Base-by-base conservation (phyloP, 2,797 vertebrate species). In the Poecilia gillii region DNA sequence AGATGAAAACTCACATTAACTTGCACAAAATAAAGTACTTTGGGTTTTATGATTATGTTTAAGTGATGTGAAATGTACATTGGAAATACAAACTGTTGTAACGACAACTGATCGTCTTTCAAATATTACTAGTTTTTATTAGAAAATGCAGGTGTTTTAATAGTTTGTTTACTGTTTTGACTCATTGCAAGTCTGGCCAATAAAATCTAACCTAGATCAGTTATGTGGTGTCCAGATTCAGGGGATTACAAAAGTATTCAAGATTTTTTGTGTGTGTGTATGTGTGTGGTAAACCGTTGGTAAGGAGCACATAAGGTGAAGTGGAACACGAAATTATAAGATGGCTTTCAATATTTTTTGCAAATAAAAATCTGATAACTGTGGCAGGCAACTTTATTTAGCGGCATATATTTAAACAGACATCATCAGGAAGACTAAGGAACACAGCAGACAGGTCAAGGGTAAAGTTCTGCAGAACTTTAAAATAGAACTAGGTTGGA, bases 1-100 rank as follows among this genome's bases (percentile, higher is more conserved):
- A 78, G 7, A 57, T 23, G 81, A 36, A 73, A 49, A 45, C 33
- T 14, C 73, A 74, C 59, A 23, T 47, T 75, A 59, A 46, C 9
- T 45, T 12, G 16, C 74, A 45, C 12, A 28, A 71, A 43, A 68
- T 23, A 45, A n/a, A 13, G 20, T 6, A 23, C 14, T 70, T 41
- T 43, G 11, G 39, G 66, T n/a, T 25, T 70, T n/a, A 70, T 45
- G 12, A 43, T 43, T 70, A 70, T 70, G 20, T 43, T 70, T 43
- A 41, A 68, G 39, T 68, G 33, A 39, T 66, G 18, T 9, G 18
- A 66, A 39, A 9, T 9, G 9, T 39, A 36, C 7, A 20, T 33
- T 23, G 36, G 20, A 66, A 66, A 66, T n/a, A 6, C 36, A 43
- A 43, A n/a, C 11, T n/a, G 20, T 14, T 43, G 39, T 70, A 70